Percentiles rank a stretch among this genome's conserved stretches.
These are phyloP conservation scores for Mechanitis messenoides DNA, from an alignment of 2,888 invertebrate species.

Conservation along the genomic window DNA sequence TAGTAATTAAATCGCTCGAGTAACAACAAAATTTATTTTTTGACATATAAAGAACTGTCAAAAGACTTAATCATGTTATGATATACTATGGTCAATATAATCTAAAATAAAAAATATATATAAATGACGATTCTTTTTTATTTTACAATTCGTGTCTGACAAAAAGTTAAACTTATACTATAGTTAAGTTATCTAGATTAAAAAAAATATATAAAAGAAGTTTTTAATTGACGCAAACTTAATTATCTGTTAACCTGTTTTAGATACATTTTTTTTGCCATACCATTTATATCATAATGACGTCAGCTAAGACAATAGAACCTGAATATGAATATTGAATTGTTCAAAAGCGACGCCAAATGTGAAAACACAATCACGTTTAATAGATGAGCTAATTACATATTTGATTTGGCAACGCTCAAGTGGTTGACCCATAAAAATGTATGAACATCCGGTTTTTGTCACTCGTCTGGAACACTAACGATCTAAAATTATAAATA, in stretches of 20 bases:
- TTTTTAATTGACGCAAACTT: neutral
- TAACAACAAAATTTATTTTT: too few relatives aligned
- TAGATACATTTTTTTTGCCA: too few relatives aligned
- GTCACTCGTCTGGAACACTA: constrained; percentile 19
- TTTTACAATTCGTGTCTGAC: too few relatives aligned
- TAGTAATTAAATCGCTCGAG: too few relatives aligned
- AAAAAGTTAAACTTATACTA: too few relatives aligned
- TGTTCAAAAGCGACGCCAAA: constrained; percentile 1
- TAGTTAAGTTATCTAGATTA: too few relatives aligned
- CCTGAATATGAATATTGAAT: neutral
- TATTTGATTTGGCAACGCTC: constrained; percentile 28
- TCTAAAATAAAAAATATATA: too few relatives aligned
- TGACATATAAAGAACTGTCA: too few relatives aligned
- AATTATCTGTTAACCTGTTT: neutral
- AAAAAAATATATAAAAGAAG: too few relatives aligned
- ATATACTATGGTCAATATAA: too few relatives aligned
- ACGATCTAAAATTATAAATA: constrained; percentile 7
- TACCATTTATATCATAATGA: neutral
- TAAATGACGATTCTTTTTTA: too few relatives aligned
- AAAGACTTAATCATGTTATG: too few relatives aligned
- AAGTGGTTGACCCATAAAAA: constrained; percentile 28
- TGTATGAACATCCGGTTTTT: constrained; percentile 29
- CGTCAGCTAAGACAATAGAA: neutral
- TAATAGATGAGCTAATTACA: constrained; percentile 27
- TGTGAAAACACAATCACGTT: constrained; percentile 18